Evolutionary conservation across 1,140 invertebrate species (phyloP), one percentile per base, ranked within the genome.

Genomic region (Drosophila azteca): DNA sequence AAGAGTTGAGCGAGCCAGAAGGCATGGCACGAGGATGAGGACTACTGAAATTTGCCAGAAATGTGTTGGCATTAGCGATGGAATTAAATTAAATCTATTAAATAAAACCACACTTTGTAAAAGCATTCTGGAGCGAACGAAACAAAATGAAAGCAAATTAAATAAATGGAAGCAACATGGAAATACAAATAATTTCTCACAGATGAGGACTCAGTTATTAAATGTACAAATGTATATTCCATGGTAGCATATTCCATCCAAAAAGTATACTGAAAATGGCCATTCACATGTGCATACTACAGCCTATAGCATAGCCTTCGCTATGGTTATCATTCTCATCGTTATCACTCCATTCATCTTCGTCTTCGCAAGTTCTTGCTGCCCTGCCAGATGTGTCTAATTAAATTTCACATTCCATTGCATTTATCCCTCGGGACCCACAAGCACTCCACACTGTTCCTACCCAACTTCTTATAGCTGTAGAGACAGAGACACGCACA

Each of bases 381-480:
- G 5, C 17, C 45, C 17, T 59, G 50, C 11, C 43, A 61, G 65
- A 61, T 50, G 66, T 49, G 44, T 75, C 44, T 70, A 79, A 79
- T 79, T 75, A 75, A 79, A 79, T 79, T 79, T 79, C 51, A 79
- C 77, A 79, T 50, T 67, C 20, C 65, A 68, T 65, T 79, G 70
- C 65, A 54, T 55, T 49, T 44, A 44, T 44, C 58, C 50, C 29
- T 17, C n/a, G 29, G 31, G 17, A 53, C 49, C 7, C 6, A 22
- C 29, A 49, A 7, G 43, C 45, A 64, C 29, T 15, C 20, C 6
- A 24, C 17, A 43, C 20, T 54, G 26, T 52, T 20, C 26, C 29
- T 17, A 6, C 8, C 20, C 24, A 52, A 20, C 20, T 45, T 31
- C 7, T 31, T 31, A 31, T 31, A 31, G 29, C 29, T 31, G 7